phyloP scores from a whole-genome alignment of 2,888 invertebrate genomes.

The Melanostoma scalare region DNA sequence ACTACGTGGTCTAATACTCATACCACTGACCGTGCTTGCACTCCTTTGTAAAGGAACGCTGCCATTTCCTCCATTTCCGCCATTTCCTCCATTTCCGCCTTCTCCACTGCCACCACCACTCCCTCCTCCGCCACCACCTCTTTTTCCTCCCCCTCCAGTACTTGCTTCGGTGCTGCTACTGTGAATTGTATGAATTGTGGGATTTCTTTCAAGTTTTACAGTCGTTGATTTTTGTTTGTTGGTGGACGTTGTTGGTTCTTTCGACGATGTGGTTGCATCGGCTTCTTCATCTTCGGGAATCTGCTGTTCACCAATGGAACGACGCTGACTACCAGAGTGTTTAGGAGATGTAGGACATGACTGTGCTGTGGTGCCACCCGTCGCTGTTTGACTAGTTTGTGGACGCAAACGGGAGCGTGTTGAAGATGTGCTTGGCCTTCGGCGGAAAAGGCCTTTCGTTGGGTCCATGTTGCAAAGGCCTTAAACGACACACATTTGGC shows the following conservation, averaged over 20 bases:
- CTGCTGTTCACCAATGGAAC: conserved; percentile 78
- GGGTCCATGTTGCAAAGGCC: conserved; percentile 82
- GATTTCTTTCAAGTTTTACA: conserved; percentile 52
- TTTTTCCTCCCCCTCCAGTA: conserved; percentile 63
- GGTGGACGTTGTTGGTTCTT: conserved; percentile 32
- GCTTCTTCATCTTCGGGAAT: conserved; percentile 80
- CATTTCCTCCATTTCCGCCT: conserved; percentile 2
- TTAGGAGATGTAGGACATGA: conserved; percentile 82
- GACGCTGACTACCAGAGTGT: conserved; percentile 79
- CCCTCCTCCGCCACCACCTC: conserved; percentile 21
- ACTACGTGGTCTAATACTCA: conserved; percentile 86
- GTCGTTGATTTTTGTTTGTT: conserved; percentile 47
- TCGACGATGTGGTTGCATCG: conserved; percentile 61
- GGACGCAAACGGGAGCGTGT: conserved; percentile 79
- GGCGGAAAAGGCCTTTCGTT: conserved; percentile 81
- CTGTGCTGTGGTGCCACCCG: conserved; percentile 77
- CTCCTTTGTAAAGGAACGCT: conserved; percentile 78
- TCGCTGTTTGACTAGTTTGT: conserved; percentile 75
- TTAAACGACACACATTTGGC: conserved; percentile 55
- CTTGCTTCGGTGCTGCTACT: conserved; percentile 75
- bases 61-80: conserved; percentile 49
- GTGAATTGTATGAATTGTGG: conserved; percentile 6
- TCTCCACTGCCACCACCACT: not conserved
- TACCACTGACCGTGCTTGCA: conserved; percentile 81
- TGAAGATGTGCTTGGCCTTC: conserved; percentile 80